Evolutionary conservation across 2,113 vertebrate species (phyloP), one percentile per base, ranked within the genome.

Genomic region (Aldabrachelys gigantea): DNA sequence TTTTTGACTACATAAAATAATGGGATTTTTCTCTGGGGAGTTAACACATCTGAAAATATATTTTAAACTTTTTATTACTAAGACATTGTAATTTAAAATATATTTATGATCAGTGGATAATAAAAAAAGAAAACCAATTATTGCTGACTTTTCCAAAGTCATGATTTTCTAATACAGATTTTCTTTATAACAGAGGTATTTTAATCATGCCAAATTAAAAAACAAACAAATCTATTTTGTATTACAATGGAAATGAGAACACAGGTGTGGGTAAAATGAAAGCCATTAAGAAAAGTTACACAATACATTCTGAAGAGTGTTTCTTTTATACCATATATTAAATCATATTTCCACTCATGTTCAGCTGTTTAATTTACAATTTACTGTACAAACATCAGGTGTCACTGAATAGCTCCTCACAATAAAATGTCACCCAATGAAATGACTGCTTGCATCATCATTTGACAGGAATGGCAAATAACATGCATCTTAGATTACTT

Each of bases 131-230:
- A 96, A 93, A 80, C 90, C 47, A 50, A 9, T 50, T 89, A 65
- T 41, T 84, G 1, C 35, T 88, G 41, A 16, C 89, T 87, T 88
- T 96, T 92, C 49, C 27, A 69, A 93, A 92, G 50, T 49, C 3
- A n/a, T 31, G 2, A 11, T 76, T 93, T 96, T 96, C 10, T 83
- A 50, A 88, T 84, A 80, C 81, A 8, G 54, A 24, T 87, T 92
- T 81, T 94, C 91, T 89, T 84, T 2, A 52, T 25, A 24, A n/a
- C 1, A 52, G 9, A 56, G 35, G 4, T 35, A 69, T 92, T 96
- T 96, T 90, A 96, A 90, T 80, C 17, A 83, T 62, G 13, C 49
- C n/a, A 96, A 82, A 56, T 72, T 88, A 86, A 94, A 50, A 54
- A 54, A 54, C 25, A 79, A 91, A 0, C 1, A 49, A 49, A 10